phyloP scores from a whole-genome alignment of 2,797 vertebrate genomes.

The Mareca strepera region DNA sequence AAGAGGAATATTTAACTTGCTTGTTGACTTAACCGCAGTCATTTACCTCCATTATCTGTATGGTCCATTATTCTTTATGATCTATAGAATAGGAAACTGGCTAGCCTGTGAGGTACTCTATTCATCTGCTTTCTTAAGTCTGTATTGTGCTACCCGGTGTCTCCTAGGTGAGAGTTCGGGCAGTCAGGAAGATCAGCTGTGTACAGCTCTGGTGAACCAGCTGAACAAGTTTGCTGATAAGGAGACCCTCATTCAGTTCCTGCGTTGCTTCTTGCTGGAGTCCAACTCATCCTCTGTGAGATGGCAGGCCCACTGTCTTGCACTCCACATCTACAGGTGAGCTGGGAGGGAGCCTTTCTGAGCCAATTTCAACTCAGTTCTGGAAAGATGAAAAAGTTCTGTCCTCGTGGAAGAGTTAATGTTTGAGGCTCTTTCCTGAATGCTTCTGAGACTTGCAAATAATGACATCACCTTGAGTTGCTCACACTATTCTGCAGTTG shows the following conservation, averaged over 20 bases:
- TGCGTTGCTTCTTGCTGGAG: constrained; percentile 96
- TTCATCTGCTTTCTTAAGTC: not conserved
- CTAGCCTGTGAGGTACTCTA: not conserved
- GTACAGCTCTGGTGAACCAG: constrained; percentile 95
- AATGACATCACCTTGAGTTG: not conserved
- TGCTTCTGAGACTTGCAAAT: not conserved
- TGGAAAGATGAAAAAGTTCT: not conserved
- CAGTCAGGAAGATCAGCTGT: constrained; percentile 96
- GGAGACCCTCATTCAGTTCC: constrained; percentile 96
- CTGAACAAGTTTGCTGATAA: constrained; percentile 98
- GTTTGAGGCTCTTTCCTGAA: not conserved
- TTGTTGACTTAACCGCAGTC: not conserved
- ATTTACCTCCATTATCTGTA: not conserved
- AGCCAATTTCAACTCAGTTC: not conserved
- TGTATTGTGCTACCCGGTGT: not conserved
- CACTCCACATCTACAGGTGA: constrained; percentile 97
- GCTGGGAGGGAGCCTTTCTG: not conserved
- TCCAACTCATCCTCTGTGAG: constrained; percentile 97
- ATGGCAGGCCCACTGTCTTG: constrained; percentile 98
- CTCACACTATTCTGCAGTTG: not conserved
- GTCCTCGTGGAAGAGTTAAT: not conserved
- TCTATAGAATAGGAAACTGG: not conserved
- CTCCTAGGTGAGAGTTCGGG: constrained; percentile 87
- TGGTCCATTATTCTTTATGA: not conserved
- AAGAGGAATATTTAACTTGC: not conserved